Base-by-base conservation (phyloP, 2,113 vertebrate species). In the Pterocles burchelli region DNA sequence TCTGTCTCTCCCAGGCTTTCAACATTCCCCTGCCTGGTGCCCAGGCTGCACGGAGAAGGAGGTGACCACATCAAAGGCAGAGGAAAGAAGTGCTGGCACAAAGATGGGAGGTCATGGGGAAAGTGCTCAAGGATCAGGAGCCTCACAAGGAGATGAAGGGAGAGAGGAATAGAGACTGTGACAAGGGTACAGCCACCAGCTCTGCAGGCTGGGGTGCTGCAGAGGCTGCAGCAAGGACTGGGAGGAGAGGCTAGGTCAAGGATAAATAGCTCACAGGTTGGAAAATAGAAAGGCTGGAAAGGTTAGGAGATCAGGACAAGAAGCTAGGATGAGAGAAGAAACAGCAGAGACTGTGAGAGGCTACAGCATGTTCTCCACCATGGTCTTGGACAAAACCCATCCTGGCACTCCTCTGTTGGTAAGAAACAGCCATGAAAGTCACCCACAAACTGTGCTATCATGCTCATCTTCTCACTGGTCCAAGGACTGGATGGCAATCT, bases 401-500 rank as follows among this genome's bases (percentile, higher is more conserved):
- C 7, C 36, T 38, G 19, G 31, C 41, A 85, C 34, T 79, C 38
- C 57, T 85, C 41, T 0, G 1, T 26, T 83, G 74, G 58, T 55
- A 83, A 79, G 74, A 85, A 91, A 76, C 28, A 81, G 62, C 57
- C 58, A 41, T 24, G 70, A 87, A 89, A 91, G 33, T 76, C 74
- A 70, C 36, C n/a, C 76, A 91, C 41, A 76, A 88, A 79, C 70
- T 66, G 18, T 54, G 57, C 51, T 90, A 92, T 84, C 88, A 67
- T 38, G 48, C 43, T 77, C 63, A 51, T 92, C 88, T 94, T 86
- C 88, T 86, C 3, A 0, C 70, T 82, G 57, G 52, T 78, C 77
- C 84, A 82, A 90, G 80, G 83, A 95, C 6, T 89, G 59, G 79
- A 90, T 74, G 68, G 89, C 80, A 89, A 89, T 38, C 63, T 92